Evolutionary conservation across 2,113 vertebrate species (phyloP).

Genomic region (Mesocricetus auratus): DNA sequence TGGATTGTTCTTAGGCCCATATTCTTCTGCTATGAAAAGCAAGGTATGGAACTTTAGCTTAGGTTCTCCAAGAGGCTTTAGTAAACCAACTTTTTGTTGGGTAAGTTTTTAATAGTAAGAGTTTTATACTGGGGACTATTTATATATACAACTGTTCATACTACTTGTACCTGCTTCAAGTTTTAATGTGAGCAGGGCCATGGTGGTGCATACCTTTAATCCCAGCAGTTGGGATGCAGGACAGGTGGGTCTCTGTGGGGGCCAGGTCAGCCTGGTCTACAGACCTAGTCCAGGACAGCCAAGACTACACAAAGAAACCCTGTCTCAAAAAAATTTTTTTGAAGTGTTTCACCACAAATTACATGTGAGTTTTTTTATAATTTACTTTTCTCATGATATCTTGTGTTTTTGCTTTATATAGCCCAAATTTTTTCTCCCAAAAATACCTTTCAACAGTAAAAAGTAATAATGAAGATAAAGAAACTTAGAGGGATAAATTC

Average conservation of each 20-base stretch:
- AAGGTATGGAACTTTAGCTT: slow-evolving; percentile 90
- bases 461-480: slow-evolving; percentile 3
- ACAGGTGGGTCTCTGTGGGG: background rate
- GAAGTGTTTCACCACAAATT: slow-evolving; percentile 34
- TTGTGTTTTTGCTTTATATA: background rate
- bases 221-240: background rate
- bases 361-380: slow-evolving; percentile 52
- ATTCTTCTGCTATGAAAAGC: slow-evolving; percentile 99
- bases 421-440: too few species aligned
- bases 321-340: background rate
- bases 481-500: slow-evolving; percentile 38
- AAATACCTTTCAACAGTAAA: background rate
- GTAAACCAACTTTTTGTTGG: slow-evolving; percentile 24
- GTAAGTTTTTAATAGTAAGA: slow-evolving; percentile 56
- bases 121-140: background rate
- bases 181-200: background rate
- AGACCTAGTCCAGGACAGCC: background rate
- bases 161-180: background rate
- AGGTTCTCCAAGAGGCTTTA: slow-evolving; percentile 27
- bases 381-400: slow-evolving; percentile 51
- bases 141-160: background rate
- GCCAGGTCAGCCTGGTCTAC: background rate
- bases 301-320: background rate
- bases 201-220: background rate
- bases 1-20: slow-evolving; percentile 98